Conservation (phyloP, 37 sponge, comb jelly and placozoan species). For the Lycopodina hypogea region DNA sequence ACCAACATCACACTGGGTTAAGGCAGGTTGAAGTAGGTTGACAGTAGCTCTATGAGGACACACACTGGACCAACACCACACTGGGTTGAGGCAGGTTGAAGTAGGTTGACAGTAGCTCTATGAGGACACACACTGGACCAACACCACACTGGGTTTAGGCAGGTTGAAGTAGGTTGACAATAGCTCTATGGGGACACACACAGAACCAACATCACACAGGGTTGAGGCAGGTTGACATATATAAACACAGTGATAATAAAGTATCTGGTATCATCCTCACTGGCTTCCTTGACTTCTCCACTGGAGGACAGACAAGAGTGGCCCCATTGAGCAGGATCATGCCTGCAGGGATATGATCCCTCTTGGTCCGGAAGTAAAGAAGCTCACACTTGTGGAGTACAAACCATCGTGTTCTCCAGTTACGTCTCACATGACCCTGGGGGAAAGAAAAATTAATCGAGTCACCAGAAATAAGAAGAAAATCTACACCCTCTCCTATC, state of each 20-base stretch:
- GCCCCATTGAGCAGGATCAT: conserved; percentile 54
- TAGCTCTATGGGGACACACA: too few relatives aligned
- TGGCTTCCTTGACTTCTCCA: conserved; percentile 43
- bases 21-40: too few relatives aligned
- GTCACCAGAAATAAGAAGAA: too few relatives aligned
- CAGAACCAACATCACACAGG: too few relatives aligned
- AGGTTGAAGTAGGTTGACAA: not conserved
- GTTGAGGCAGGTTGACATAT: not conserved
- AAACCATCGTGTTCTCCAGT: conserved; percentile 83
- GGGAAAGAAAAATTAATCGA: not conserved
- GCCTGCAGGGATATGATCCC: conserved; percentile 53
- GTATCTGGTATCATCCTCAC: conserved; percentile 14
- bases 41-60: too few relatives aligned
- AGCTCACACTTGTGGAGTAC: conserved; percentile 41
- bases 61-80: too few relatives aligned
- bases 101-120: too few relatives aligned
- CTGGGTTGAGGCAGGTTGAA: too few relatives aligned
- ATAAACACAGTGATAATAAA: not conserved
- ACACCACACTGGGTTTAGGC: not conserved
- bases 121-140: too few relatives aligned
- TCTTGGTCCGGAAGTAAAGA: conserved; percentile 54
- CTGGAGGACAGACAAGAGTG: conserved; percentile 47
- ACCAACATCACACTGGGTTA: not conserved
- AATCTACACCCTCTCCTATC: too few relatives aligned
- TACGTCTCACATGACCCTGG: conserved; percentile 72